Conservation (phyloP, 1,140 invertebrate species). For the Epicauta chinensis region DNA sequence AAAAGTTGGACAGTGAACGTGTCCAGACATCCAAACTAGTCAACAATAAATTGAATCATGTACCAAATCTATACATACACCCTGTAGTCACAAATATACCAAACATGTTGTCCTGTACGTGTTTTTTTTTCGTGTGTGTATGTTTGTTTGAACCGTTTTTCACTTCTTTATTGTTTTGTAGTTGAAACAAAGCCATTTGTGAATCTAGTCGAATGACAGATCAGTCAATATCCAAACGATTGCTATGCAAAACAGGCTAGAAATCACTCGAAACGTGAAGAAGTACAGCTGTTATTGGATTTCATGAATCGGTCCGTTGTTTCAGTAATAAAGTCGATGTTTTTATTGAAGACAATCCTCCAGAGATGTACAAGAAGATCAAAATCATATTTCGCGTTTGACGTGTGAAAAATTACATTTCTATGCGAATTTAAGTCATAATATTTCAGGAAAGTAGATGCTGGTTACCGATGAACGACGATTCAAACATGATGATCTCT, state of each 20-base stretch:
- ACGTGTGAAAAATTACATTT: slow-evolving; percentile 37
- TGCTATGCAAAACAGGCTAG: slow-evolving; percentile 34
- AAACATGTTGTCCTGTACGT: no score
- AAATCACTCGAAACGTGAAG: slow-evolving; percentile 34
- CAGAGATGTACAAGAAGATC: slow-evolving; percentile 30
- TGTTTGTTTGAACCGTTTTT: no score
- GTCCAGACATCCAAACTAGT: no score
- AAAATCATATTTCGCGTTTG: slow-evolving; percentile 37
- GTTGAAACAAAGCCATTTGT: background rate
- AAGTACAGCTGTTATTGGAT: slow-evolving; percentile 38
- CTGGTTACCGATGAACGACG: no score
- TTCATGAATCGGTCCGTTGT: slow-evolving; percentile 34
- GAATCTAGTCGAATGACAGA: slow-evolving; percentile 21
- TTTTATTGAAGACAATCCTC: slow-evolving; percentile 36
- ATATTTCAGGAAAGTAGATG: slow-evolving; percentile 6
- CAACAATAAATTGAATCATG: no score
- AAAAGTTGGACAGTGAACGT: no score
- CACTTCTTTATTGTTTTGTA: no score
- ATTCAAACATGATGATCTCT: no score
- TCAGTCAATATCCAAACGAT: slow-evolving; percentile 30
- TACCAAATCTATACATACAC: no score
- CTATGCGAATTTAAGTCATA: slow-evolving; percentile 33
- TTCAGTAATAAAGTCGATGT: slow-evolving; percentile 37
- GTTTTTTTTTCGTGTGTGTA: no score
- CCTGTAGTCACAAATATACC: no score